phyloP scores from a whole-genome alignment of 2,113 vertebrate genomes.

The Crotalus helleri region DNA sequence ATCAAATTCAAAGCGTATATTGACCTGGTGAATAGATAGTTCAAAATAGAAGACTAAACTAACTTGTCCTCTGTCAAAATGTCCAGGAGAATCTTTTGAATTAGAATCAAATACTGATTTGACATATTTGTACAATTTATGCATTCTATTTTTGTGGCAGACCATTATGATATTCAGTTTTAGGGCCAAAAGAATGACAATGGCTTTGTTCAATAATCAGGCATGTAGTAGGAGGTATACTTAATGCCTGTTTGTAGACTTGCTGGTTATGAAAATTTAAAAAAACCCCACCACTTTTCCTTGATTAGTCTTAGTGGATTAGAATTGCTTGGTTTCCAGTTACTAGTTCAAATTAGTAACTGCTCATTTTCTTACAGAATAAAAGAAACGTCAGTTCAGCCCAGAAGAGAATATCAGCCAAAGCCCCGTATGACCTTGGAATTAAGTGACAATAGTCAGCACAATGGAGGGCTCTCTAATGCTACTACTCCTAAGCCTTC shows the following conservation, averaged over 20 bases:
- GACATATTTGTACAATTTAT: neutral
- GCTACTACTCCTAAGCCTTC: slow-evolving; percentile 83
- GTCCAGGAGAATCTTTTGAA: neutral
- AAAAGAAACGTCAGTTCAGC: slow-evolving; percentile 85
- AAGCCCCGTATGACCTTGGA: slow-evolving; percentile 92
- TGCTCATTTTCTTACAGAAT: slow-evolving; percentile 74
- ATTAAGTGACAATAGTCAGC: slow-evolving; percentile 82
- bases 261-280: neutral
- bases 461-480: slow-evolving; percentile 89
- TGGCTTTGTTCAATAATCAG: neutral
- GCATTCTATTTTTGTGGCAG: neutral
- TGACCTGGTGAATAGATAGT: neutral
- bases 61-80: neutral
- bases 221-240: neutral
- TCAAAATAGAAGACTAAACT: neutral
- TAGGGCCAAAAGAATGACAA: neutral
- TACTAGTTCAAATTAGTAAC: neutral
- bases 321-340: neutral
- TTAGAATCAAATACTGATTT: neutral
- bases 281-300: neutral
- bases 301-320: neutral
- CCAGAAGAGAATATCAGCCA: slow-evolving; percentile 85
- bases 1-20: neutral
- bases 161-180: neutral
- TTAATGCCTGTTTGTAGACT: neutral